A percentile compares a stretch with the other conserved stretches of the same genome.
Conservation (phyloP, 2,888 invertebrate species). For the Hypercompe scribonia region DNA sequence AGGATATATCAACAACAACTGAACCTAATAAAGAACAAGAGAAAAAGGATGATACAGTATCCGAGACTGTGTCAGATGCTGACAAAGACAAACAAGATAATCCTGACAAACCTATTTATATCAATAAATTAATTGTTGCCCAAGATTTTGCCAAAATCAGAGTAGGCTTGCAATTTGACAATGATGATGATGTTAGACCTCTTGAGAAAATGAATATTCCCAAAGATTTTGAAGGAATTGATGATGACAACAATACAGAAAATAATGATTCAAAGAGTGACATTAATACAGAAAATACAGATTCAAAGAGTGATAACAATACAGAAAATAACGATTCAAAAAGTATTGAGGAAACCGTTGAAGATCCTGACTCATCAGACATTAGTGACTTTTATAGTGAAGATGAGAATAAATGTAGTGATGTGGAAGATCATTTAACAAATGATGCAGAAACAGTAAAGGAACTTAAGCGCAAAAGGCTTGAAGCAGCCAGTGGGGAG, state of each 20-base stretch:
- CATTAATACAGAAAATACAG: slow-evolving; percentile 59
- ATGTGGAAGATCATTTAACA: slow-evolving; percentile 83
- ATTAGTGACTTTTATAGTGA: slow-evolving; percentile 90
- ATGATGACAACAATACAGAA: slow-evolving; percentile 68
- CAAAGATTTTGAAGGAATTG: slow-evolving; percentile 79
- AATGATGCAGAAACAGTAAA: slow-evolving; percentile 78
- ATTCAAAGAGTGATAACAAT: slow-evolving; percentile 45
- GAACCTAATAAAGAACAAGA: slow-evolving; percentile 52
- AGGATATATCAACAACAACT: slow-evolving; percentile 54
- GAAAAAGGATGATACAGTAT: slow-evolving; percentile 55
- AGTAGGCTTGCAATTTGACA: slow-evolving; percentile 90
- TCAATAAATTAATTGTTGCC: slow-evolving; percentile 86
- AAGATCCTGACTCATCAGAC: slow-evolving; percentile 86
- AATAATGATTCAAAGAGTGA: slow-evolving; percentile 48
- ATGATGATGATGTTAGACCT: slow-evolving; percentile 88
- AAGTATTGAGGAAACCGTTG: slow-evolving; percentile 55
- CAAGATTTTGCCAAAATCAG: slow-evolving; percentile 94
- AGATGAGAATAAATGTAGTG: slow-evolving; percentile 87
- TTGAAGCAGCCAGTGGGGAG: slow-evolving; percentile 84
- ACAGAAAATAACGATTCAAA: slow-evolving; percentile 58
- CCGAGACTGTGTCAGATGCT: slow-evolving; percentile 63
- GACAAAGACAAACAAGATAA: slow-evolving; percentile 58
- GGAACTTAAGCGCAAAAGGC: slow-evolving; percentile 79
- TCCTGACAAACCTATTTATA: slow-evolving; percentile 68
- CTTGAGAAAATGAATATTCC: slow-evolving; percentile 82